These are phyloP conservation scores for Gallinago stenura DNA, from an alignment of 2,797 vertebrate genomes.

Conservation along the genomic window DNA sequence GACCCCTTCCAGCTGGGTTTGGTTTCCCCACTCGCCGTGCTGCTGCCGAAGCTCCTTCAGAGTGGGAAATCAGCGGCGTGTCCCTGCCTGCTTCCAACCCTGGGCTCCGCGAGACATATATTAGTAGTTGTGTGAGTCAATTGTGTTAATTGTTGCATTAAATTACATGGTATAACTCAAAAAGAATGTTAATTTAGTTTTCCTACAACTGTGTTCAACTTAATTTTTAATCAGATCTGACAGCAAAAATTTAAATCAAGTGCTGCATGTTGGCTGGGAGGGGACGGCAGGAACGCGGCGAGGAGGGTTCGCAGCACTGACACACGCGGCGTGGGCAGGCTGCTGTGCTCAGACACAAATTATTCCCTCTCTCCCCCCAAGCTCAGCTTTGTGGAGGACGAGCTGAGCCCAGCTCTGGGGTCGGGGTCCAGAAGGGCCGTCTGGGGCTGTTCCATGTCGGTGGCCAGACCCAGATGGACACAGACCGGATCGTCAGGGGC, in stretches of 20 bases:
- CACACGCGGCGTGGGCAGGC: slow-evolving; percentile 58
- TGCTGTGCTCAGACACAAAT: slow-evolving; percentile 65
- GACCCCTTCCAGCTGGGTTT: neutral
- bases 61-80: fast-evolving
- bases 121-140: slow-evolving; percentile 40
- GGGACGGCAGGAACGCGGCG: slow-evolving; percentile 26
- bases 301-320: slow-evolving; percentile 65
- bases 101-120: neutral
- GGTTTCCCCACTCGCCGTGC: neutral
- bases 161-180: slow-evolving; percentile 77
- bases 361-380: slow-evolving; percentile 56
- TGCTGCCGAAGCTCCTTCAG: neutral
- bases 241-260: slow-evolving; percentile 80
- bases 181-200: slow-evolving; percentile 80
- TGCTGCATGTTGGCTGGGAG: slow-evolving; percentile 63
- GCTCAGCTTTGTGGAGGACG: neutral
- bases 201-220: slow-evolving; percentile 75
- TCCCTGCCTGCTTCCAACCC: slow-evolving; percentile 20
- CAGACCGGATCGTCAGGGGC: neutral
- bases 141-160: slow-evolving; percentile 80
- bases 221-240: slow-evolving; percentile 83
- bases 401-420: slow-evolving; percentile 14
- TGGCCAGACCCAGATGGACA: fast-evolving
- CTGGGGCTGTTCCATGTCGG: fast-evolving
- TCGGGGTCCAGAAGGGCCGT: slow-evolving; percentile 1